A percentile compares a stretch with the other conserved stretches of the same genome.
phyloP scores from a whole-genome alignment of 2,797 vertebrate genomes.

The Manis javanica region DNA sequence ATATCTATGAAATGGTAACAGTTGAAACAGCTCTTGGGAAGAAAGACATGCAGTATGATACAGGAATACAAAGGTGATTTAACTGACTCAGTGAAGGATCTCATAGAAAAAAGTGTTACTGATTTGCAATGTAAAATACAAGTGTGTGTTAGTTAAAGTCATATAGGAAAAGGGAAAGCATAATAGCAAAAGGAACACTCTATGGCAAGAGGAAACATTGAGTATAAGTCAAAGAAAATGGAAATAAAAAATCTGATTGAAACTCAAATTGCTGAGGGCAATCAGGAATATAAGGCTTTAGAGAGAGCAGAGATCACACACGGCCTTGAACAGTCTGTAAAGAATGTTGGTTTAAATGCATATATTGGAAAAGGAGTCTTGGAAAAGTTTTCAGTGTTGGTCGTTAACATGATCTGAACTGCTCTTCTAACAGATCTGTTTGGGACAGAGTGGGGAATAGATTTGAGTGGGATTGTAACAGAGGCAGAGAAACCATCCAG shows the following conservation, averaged over 20 bases:
- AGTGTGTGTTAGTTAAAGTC: background rate
- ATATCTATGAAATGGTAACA: background rate
- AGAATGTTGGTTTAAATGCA: background rate
- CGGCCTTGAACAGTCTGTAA: background rate
- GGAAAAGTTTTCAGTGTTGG: background rate
- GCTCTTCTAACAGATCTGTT: background rate
- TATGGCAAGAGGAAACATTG: background rate
- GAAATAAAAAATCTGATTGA: background rate
- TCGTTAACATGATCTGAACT: background rate
- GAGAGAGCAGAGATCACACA: background rate
- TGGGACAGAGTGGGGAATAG: background rate
- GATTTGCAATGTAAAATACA: background rate
- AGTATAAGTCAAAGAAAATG: background rate
- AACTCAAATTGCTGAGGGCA: background rate
- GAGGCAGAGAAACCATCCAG: background rate
- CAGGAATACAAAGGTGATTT: fast-evolving
- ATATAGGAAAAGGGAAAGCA: background rate
- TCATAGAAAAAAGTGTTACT: background rate
- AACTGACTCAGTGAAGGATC: background rate
- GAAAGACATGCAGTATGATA: background rate
- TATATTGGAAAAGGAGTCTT: background rate
- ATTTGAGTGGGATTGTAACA: background rate
- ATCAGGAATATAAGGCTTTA: background rate
- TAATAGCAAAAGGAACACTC: background rate
- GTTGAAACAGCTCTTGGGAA: background rate